These are phyloP conservation scores for Sialia sialis DNA, from an alignment of 2,113 vertebrate genomes.

Conservation along the genomic window DNA sequence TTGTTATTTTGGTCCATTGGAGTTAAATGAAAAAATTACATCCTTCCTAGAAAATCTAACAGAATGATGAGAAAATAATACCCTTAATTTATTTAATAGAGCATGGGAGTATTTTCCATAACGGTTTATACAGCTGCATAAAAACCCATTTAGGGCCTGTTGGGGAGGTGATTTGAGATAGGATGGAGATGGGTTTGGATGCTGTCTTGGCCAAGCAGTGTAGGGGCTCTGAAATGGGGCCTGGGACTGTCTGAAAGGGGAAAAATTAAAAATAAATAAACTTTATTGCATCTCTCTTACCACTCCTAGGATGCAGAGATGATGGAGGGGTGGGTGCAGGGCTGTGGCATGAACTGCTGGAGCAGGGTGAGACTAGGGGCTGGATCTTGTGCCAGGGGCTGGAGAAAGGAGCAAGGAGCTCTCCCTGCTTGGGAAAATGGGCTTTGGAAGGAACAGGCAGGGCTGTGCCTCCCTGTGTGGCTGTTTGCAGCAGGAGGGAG, in stretches of 20 bases:
- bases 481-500: neutral
- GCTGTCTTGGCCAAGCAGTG: rapidly evolving
- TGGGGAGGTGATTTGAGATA: neutral
- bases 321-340: rapidly evolving
- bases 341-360: neutral
- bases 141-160: neutral
- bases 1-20: neutral
- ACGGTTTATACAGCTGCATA: neutral
- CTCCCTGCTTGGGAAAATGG: neutral
- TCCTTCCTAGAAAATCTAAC: constrained; percentile 6
- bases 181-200: neutral
- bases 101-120: neutral
- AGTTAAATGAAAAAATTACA: constrained; percentile 47
- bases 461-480: neutral
- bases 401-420: neutral
- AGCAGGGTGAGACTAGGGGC: neutral
- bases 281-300: neutral
- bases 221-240: neutral
- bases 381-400: neutral
- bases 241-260: neutral
- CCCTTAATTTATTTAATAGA: constrained; percentile 18
- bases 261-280: neutral
- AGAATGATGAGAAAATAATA: constrained; percentile 36
- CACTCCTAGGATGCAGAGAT: neutral
- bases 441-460: neutral